Percentiles rank a stretch among this genome's conserved stretches.
Evolutionary conservation across 2,888 invertebrate species (phyloP).

Genomic region (Apoda limacodes): DNA sequence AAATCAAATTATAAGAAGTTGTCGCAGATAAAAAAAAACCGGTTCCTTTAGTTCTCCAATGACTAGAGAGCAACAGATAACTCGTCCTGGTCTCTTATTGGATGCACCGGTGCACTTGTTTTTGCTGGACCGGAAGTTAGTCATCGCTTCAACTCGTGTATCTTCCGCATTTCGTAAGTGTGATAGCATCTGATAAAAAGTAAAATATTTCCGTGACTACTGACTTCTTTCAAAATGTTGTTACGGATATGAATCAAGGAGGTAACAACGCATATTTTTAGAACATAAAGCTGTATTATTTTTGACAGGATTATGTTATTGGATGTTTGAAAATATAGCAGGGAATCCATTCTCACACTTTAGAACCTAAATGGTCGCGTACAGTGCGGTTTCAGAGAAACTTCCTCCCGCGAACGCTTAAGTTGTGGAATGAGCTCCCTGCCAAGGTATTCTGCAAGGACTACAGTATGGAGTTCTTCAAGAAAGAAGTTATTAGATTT

Average conservation of each 20-base stretch:
- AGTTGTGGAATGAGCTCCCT: too few species aligned
- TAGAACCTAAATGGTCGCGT: too few species aligned
- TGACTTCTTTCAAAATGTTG: slow-evolving; percentile 2
- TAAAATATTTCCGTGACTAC: slow-evolving; percentile 4
- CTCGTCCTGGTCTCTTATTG: slow-evolving; percentile 2
- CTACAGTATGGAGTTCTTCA: too few species aligned
- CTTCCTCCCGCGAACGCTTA: too few species aligned
- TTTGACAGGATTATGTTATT: slow-evolving; percentile 1
- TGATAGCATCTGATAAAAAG: not conserved
- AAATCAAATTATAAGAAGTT: slow-evolving; percentile 1
- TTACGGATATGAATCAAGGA: slow-evolving; percentile 3
- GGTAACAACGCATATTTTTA: slow-evolving; percentile 3
- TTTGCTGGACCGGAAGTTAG: slow-evolving; percentile 1
- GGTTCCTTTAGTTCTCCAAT: slow-evolving; percentile 4
- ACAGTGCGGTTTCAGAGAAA: too few species aligned
- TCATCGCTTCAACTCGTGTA: slow-evolving; percentile 3
- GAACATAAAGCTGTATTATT: slow-evolving; percentile 1
- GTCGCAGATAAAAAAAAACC: slow-evolving; percentile 5
- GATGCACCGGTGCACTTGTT: slow-evolving; percentile 1
- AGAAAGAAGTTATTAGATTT: too few species aligned
- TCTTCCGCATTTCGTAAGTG: not conserved
- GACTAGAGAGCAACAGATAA: slow-evolving; percentile 3
- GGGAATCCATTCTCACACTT: too few species aligned
- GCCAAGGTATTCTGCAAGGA: too few species aligned
- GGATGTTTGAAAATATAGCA: slow-evolving; percentile 3